Percentiles rank a stretch among this genome's conserved stretches.
These are phyloP conservation scores for Cosmia pyralina DNA, from an alignment of 2,888 invertebrate species.

Conservation along the genomic window DNA sequence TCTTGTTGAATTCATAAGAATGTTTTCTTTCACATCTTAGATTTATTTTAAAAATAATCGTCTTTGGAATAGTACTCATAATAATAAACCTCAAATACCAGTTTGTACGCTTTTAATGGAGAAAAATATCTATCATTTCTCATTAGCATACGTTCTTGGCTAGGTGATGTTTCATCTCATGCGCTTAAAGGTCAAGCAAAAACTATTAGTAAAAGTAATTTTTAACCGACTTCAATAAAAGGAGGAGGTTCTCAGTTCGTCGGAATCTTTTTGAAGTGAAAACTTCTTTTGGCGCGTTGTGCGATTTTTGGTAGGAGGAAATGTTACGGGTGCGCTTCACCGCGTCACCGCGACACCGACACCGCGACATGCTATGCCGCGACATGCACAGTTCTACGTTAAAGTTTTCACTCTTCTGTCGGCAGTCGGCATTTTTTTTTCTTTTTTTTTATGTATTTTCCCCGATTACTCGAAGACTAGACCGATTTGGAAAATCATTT, in stretches of 20 bases:
- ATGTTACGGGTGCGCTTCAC: too few species aligned
- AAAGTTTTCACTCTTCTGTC: too few species aligned
- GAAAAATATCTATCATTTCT: constrained; percentile 8
- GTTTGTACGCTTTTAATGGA: background rate
- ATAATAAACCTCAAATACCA: constrained; percentile 2
- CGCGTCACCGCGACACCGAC: too few species aligned
- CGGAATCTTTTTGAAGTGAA: background rate
- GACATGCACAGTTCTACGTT: too few species aligned
- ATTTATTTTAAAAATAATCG: background rate
- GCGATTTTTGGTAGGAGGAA: too few species aligned
- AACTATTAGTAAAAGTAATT: background rate
- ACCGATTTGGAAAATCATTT: background rate
- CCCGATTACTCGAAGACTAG: background rate
- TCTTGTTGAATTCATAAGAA: background rate
- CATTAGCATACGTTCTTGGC: constrained; percentile 10
- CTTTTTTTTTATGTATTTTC: background rate
- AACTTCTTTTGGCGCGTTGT: too few species aligned
- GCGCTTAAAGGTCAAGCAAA: constrained; percentile 10
- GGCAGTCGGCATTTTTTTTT: too few species aligned
- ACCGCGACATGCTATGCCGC: too few species aligned
- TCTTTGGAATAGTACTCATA: background rate
- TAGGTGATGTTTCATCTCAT: background rate
- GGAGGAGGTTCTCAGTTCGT: background rate
- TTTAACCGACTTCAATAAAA: background rate
- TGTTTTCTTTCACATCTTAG: background rate